Base-by-base conservation (phyloP, 2,797 vertebrate species). In the Siniperca scherzeri region DNA sequence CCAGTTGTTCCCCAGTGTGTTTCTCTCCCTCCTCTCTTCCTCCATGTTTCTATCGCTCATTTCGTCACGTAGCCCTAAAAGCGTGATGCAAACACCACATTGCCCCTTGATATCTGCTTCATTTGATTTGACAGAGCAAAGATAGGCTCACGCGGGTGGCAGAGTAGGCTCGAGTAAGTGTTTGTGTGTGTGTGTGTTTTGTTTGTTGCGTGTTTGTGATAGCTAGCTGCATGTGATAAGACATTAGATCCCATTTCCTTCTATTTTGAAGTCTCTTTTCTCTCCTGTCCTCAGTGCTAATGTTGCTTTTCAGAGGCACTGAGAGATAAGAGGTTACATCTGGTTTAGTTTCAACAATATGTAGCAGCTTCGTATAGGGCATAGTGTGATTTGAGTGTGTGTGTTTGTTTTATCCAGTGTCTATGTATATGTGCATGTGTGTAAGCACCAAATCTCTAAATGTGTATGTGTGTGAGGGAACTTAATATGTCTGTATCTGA, bases 271-370 rank as follows among this genome's bases (percentile, higher is more conserved):
- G 81, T 85, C 85, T 87, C 61, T 84, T 80, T 77, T 81, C 86
- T 84, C 80, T 60, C 80, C 78, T 72, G 84, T 91, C 85, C 90
- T 89, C 78, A 9, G 73, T 16, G 14, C 95, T 94, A 96, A 97
- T 94, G 96, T 96, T 97, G 96, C 96, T 97, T 96, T 96, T 94
- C 95, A 95, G 89, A 97, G 88, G 94, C 92, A 91, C 88, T 91
- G 94, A 92, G 92, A 95, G 97, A 97, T 98, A 97, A 97, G 96
- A 96, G 95, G 95, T 94, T 97, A 97, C 96, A 98, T 98, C 97
- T 98, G 97, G 96, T 98, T 97, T 96, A 93, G 94, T 94, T 97
- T 97, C 95, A 95, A 84, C 93, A 93, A 95, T 95, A 95, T 94
- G 96, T 94, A 95, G 93, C 93, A 88, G 93, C 96, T 95, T 96